Percentiles rank a stretch among this genome's conserved stretches.
phyloP scores from a whole-genome alignment of 2,113 vertebrate genomes.

The Smithornis capensis region DNA sequence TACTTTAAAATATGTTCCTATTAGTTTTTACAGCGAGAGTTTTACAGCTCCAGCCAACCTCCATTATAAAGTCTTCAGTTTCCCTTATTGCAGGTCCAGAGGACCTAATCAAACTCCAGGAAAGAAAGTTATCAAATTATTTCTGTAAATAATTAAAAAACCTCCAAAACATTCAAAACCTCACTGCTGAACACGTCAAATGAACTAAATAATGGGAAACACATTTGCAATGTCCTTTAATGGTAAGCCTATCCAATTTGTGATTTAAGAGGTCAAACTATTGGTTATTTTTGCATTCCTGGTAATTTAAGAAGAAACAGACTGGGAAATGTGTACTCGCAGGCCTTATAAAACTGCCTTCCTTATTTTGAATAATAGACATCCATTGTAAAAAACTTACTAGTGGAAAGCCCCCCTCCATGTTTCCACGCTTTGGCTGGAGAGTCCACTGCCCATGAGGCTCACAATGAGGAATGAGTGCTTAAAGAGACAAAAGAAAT shows the following conservation, averaged over 20 bases:
- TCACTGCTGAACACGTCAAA: conserved; percentile 72
- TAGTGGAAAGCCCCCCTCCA: conserved; percentile 47
- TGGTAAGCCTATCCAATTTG: conserved; percentile 76
- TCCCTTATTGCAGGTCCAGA: conserved; percentile 11
- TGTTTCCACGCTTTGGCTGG: neutral
- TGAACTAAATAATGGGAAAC: conserved; percentile 81
- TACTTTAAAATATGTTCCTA: neutral
- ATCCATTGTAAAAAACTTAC: conserved; percentile 55
- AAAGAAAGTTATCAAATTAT: conserved; percentile 61
- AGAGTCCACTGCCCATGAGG: conserved; percentile 38
- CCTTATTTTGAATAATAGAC: conserved; percentile 72
- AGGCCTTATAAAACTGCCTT: conserved; percentile 74
- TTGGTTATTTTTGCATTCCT: conserved; percentile 79
- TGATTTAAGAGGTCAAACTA: conserved; percentile 80
- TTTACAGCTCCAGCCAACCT: neutral
- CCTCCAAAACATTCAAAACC: conserved; percentile 50
- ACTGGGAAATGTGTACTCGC: conserved; percentile 63
- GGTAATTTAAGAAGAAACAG: conserved; percentile 75
- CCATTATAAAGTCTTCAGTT: conserved; percentile 30
- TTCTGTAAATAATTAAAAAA: conserved; percentile 50
- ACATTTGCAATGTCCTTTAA: conserved; percentile 77
- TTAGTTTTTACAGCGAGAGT: neutral
- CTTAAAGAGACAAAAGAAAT: conserved; percentile 37
- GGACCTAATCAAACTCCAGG: conserved; percentile 53
- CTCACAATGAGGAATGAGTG: neutral